Conservation (phyloP, 1,140 invertebrate species). For the Brachionus sp. region DNA sequence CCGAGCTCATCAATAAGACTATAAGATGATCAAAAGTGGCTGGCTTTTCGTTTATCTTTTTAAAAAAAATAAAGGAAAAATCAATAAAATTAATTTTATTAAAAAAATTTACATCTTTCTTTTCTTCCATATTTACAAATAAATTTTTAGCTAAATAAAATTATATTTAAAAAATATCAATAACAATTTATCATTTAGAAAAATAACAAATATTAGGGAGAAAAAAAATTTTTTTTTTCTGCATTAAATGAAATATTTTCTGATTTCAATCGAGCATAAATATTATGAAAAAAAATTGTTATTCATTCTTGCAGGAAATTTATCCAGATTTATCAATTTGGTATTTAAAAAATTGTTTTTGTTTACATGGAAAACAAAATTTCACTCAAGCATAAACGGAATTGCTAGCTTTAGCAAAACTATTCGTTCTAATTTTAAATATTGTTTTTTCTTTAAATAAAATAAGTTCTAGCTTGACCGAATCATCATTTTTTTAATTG, state of each 20-base stretch:
- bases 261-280: background rate
- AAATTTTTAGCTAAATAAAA: background rate
- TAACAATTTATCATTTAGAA: background rate
- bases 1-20: constrained; percentile 10
- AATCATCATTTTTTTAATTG: background rate
- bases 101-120: background rate
- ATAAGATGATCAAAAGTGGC: constrained; percentile 26
- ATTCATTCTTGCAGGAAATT: background rate
- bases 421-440: background rate
- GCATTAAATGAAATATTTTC: background rate
- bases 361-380: background rate
- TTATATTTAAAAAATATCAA: background rate
- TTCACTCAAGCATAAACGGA: background rate
- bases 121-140: background rate
- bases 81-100: background rate
- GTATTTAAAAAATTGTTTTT: background rate
- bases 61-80: background rate
- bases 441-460: background rate
- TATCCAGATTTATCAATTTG: background rate
- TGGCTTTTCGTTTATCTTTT: background rate
- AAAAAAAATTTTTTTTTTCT: background rate
- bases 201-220: background rate
- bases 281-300: background rate
- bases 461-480: background rate
- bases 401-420: background rate